phyloP scores from a whole-genome alignment of 37 sponge, comb jelly and placozoan genomes.

The Aplysina aerophoba region DNA sequence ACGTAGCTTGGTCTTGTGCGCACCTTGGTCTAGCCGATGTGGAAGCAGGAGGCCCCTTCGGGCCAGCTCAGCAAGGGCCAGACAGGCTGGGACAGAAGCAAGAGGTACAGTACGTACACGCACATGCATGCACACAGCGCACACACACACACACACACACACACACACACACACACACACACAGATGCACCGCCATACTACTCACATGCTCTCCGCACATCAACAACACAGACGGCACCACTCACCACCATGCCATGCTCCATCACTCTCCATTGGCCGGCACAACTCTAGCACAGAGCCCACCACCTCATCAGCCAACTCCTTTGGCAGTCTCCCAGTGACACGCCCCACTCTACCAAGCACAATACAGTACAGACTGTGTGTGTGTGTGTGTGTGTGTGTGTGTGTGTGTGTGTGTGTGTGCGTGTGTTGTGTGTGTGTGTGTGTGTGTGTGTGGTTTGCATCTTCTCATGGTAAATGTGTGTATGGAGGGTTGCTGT shows the following conservation, averaged over 20 bases:
- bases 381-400: too few relatives aligned
- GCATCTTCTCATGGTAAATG: too few relatives aligned
- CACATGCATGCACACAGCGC: constrained; percentile 28
- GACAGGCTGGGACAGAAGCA: not conserved
- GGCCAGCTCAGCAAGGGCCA: constrained; percentile 93
- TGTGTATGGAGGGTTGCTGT: too few relatives aligned
- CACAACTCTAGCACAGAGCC: constrained; percentile 63
- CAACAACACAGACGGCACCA: not conserved
- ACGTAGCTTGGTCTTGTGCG: not conserved
- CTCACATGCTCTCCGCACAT: not conserved
- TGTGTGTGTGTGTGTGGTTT: too few relatives aligned
- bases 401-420: too few relatives aligned
- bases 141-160: constrained; percentile 37
- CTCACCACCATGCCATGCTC: constrained; percentile 84
- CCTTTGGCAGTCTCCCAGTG: constrained; percentile 75
- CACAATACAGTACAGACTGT: too few relatives aligned
- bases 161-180: not conserved
- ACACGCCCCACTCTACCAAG: constrained; percentile 75
- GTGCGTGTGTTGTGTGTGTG: too few relatives aligned
- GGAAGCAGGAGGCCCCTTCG: constrained; percentile 94
- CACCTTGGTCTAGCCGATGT: constrained; percentile 81
- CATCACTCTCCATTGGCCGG: constrained; percentile 51
- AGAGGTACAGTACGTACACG: constrained; percentile 17
- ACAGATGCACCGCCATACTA: not conserved
- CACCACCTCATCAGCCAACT: constrained; percentile 86